These are phyloP conservation scores for Malurus elegans DNA, from an alignment of 2,113 vertebrate species.

Conservation along the genomic window DNA sequence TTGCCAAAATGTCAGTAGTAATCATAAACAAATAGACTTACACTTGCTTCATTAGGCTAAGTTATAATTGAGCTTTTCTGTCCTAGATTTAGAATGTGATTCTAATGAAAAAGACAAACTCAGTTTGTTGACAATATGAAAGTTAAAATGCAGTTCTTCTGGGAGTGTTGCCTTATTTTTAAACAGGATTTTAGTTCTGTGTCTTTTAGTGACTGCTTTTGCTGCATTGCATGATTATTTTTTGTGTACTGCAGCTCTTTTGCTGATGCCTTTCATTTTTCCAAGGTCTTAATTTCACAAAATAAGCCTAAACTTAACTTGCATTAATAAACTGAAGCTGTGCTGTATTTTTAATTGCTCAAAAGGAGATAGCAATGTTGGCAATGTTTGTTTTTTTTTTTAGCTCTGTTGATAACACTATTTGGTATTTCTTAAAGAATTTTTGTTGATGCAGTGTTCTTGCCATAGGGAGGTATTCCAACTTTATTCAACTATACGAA, in stretches of 20 bases:
- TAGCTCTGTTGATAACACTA: not conserved
- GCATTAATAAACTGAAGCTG: rapidly evolving
- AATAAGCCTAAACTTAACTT: not conserved
- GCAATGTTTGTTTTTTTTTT: not conserved
- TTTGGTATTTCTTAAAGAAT: not conserved
- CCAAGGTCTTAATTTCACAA: not conserved
- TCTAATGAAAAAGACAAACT: not conserved
- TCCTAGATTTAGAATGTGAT: not conserved
- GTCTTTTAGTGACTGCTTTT: not conserved
- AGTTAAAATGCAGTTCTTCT: not conserved
- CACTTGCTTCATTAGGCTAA: not conserved
- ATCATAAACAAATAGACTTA: not conserved
- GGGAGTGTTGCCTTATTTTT: not conserved
- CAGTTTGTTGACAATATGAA: not conserved
- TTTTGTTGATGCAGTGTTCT: not conserved
- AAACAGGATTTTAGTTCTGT: not conserved
- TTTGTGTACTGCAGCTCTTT: not conserved
- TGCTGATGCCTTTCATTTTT: not conserved
- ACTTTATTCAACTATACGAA: not conserved
- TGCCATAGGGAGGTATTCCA: not conserved
- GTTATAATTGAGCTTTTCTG: not conserved
- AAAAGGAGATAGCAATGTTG: not conserved
- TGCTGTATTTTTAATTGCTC: not conserved
- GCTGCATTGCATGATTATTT: not conserved
- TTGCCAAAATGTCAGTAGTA: not conserved